These are phyloP conservation scores for Nerophis lumbriciformis DNA, from an alignment of 2,113 vertebrate genomes.

Conservation along the genomic window DNA sequence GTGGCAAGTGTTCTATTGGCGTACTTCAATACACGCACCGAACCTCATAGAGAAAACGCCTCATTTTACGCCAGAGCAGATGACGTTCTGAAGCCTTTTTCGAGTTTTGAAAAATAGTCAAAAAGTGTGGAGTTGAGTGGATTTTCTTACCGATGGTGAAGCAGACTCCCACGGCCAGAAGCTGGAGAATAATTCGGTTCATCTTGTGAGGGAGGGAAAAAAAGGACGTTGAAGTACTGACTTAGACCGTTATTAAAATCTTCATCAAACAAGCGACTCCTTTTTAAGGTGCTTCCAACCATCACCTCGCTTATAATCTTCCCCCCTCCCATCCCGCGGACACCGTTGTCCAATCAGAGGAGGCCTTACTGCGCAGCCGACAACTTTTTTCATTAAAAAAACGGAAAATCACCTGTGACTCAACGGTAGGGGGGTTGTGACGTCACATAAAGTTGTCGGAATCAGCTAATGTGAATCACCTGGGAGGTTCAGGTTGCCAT, in stretches of 20 bases:
- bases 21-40: neutral
- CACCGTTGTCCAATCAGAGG: slow-evolving; percentile 43
- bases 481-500: neutral
- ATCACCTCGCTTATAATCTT: slow-evolving; percentile 42
- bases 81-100: no score
- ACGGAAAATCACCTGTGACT: neutral
- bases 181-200: slow-evolving; percentile 49
- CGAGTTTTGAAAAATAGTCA: no score
- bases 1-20: no score
- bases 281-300: neutral
- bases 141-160: slow-evolving; percentile 53
- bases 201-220: slow-evolving; percentile 29
- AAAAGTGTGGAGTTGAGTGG: neutral
- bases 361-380: neutral
- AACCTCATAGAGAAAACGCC: neutral
- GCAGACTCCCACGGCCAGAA: slow-evolving; percentile 50
- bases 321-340: slow-evolving; percentile 19
- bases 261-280: neutral
- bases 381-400: neutral
- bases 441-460: neutral
- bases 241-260: slow-evolving; percentile 37
- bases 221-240: neutral
- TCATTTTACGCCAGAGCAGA: neutral
- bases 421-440: neutral
- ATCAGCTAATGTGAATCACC: neutral